These are phyloP conservation scores for Drosophila kohkoa DNA, from an alignment of 1,140 invertebrate genomes.

Conservation along the genomic window DNA sequence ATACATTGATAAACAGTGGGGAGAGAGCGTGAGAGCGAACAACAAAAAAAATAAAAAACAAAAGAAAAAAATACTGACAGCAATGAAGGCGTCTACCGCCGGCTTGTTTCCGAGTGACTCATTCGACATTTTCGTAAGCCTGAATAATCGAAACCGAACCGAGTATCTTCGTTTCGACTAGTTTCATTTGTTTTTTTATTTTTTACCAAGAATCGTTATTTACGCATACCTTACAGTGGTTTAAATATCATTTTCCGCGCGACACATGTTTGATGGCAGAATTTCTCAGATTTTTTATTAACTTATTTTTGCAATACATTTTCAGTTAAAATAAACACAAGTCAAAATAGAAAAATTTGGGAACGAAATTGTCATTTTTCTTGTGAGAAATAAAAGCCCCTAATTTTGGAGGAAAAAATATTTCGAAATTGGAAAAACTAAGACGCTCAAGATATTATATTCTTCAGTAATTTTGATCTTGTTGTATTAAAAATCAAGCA, in stretches of 20 bases:
- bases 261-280: neutral
- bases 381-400: no score
- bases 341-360: no score
- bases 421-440: no score
- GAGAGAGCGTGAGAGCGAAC: conserved; percentile 35
- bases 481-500: no score
- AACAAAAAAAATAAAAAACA: neutral
- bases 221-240: conserved; percentile 6
- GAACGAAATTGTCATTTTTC: no score
- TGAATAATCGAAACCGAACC: conserved; percentile 22
- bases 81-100: conserved; percentile 30
- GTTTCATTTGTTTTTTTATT: neutral
- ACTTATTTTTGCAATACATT: no score
- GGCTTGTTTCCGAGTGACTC: conserved; percentile 39
- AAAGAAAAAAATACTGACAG: conserved; percentile 3
- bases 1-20: conserved; percentile 23
- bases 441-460: no score
- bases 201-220: conserved; percentile 9
- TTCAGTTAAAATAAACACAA: no score
- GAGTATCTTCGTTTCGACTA: conserved; percentile 12
- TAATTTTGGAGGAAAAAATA: no score
- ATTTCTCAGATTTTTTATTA: no score
- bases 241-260: neutral
- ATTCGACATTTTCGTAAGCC: conserved; percentile 37
- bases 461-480: no score